Percentiles rank a stretch among this genome's conserved stretches.
Evolutionary conservation across 2,888 invertebrate species (phyloP).

Genomic region (Drosophila koepferae): DNA sequence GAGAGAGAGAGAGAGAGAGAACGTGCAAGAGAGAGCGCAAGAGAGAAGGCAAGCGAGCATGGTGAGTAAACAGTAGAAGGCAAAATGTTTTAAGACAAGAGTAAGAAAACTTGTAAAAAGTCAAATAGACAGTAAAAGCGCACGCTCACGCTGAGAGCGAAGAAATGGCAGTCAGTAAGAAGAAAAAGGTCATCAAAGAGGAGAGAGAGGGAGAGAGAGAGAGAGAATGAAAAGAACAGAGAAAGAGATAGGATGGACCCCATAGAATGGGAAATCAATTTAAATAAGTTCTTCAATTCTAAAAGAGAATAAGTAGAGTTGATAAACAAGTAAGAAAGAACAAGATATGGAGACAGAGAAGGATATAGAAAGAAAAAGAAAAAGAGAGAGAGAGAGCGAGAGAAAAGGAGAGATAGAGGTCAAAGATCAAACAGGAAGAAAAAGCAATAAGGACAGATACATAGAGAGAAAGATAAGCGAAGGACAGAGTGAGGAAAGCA

Average conservation of each 20-base stretch:
- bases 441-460: not conserved
- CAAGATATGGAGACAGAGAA: not conserved
- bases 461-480: not conserved
- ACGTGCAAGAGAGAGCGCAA: no score
- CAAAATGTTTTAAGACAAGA: constrained; percentile 10
- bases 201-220: no score
- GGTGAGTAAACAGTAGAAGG: not conserved
- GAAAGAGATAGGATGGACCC: not conserved
- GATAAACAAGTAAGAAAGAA: no score
- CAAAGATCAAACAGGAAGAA: no score
- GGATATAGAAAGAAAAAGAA: not conserved
- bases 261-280: not conserved
- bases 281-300: not conserved
- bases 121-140: constrained; percentile 3
- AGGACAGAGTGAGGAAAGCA: no score
- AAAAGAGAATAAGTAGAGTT: not conserved
- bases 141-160: not conserved
- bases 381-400: not conserved
- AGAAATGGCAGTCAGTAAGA: not conserved
- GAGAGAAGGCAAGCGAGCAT: not conserved
- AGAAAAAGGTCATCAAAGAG: not conserved
- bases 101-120: constrained; percentile 3
- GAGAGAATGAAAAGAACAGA: not conserved
- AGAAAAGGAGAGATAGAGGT: no score
- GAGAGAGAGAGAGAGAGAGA: not conserved